Percentiles rank a stretch among this genome's conserved stretches.
Evolutionary conservation across 2,797 vertebrate genomes (phyloP).

Genomic region (Lithobates sylvaticus): DNA sequence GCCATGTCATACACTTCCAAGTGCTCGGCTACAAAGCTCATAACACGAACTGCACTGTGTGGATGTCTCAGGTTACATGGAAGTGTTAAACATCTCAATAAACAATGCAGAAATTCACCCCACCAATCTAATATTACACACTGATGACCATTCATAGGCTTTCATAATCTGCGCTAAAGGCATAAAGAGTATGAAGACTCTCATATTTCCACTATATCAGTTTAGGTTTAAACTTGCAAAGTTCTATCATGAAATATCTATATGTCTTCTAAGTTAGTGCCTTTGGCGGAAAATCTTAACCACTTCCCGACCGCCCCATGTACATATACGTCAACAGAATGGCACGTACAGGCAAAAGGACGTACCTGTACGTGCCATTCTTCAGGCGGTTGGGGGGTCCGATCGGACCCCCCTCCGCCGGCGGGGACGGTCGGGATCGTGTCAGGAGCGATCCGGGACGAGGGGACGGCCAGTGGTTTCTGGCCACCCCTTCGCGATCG

Average conservation of each 20-base stretch:
- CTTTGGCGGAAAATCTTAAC: conserved; percentile 10
- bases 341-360: too few species aligned
- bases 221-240: neutral
- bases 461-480: too few species aligned
- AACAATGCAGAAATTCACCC: conserved; percentile 15
- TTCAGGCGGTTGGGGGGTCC: too few species aligned
- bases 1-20: too few species aligned
- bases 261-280: neutral
- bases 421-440: too few species aligned
- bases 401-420: too few species aligned
- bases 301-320: too few species aligned
- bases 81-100: conserved; percentile 22
- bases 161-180: neutral
- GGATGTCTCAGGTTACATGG: conserved; percentile 30
- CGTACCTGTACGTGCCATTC: too few species aligned
- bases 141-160: conserved; percentile 11
- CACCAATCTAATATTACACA: conserved; percentile 30
- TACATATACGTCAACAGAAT: too few species aligned
- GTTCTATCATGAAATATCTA: neutral
- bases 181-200: conserved; percentile 3
- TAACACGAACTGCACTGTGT: neutral
- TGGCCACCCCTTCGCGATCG: too few species aligned
- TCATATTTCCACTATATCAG: conserved; percentile 7
- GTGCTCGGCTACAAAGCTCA: neutral
- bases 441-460: too few species aligned